Conservation (phyloP, 2,888 invertebrate genomes). For the Mellilla xanthometata region DNA sequence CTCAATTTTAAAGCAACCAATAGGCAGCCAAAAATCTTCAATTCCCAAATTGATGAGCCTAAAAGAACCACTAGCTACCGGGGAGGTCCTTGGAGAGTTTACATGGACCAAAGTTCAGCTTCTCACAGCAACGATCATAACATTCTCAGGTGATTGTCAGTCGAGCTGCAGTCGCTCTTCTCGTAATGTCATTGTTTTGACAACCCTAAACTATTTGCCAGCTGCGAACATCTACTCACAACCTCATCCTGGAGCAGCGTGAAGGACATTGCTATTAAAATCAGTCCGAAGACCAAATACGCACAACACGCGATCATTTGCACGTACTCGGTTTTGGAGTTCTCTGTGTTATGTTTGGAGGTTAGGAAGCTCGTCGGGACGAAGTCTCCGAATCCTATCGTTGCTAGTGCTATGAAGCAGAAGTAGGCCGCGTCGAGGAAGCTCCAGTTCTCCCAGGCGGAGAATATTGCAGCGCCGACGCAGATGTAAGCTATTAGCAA, state of each 20-base stretch:
- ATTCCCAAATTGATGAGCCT: no score
- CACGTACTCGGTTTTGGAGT: slow-evolving; percentile 81
- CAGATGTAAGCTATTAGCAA: slow-evolving; percentile 89
- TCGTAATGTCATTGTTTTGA: slow-evolving; percentile 83
- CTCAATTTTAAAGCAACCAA: no score
- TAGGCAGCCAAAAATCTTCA: no score
- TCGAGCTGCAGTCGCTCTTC: slow-evolving; percentile 76
- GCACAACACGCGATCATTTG: slow-evolving; percentile 91
- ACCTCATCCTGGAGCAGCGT: slow-evolving; percentile 92
- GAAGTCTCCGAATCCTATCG: slow-evolving; percentile 91
- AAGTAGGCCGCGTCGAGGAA: slow-evolving; percentile 92
- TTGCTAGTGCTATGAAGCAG: slow-evolving; percentile 92
- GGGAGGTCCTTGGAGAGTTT: slow-evolving; percentile 43
- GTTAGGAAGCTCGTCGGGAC: slow-evolving; percentile 84
- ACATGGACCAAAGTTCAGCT: slow-evolving; percentile 39
- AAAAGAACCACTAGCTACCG: slow-evolving; percentile 40
- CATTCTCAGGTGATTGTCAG: slow-evolving; percentile 72
- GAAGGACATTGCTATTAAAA: slow-evolving; percentile 92
- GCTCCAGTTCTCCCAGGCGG: slow-evolving; percentile 91
- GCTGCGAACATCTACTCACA: slow-evolving; percentile 86
- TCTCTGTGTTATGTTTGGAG: slow-evolving; percentile 67
- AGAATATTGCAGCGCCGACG: slow-evolving; percentile 89
- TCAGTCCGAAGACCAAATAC: slow-evolving; percentile 89
- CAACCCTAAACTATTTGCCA: slow-evolving; percentile 87
- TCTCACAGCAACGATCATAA: slow-evolving; percentile 76